phyloP scores from a whole-genome alignment of 2,113 vertebrate species.

The Takifugu bimaculatus region DNA sequence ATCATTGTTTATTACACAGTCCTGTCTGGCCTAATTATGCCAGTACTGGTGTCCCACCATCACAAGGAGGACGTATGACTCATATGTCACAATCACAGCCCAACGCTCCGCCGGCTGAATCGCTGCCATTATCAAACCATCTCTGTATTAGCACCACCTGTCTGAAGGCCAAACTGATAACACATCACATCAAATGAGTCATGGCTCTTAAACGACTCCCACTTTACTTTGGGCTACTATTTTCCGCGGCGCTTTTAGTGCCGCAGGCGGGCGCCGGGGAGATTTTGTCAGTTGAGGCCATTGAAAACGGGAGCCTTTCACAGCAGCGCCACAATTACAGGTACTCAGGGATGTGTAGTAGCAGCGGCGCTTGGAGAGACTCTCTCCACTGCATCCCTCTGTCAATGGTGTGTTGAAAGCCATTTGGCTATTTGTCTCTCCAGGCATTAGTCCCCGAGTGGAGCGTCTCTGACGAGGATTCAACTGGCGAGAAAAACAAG shows the following conservation, averaged over 20 bases:
- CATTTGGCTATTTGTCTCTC: constrained; percentile 87
- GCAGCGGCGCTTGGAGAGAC: constrained; percentile 80
- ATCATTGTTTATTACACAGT: constrained; percentile 4
- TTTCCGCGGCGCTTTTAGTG: constrained; percentile 61
- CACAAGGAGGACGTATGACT: constrained; percentile 5
- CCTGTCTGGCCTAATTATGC: constrained; percentile 2
- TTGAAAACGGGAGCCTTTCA: constrained; percentile 88
- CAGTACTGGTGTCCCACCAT: not conserved
- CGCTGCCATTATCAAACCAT: constrained; percentile 14
- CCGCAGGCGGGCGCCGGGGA: constrained; percentile 56
- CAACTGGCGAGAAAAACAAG: constrained; percentile 75
- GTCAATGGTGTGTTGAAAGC: constrained; percentile 91
- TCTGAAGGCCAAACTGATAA: constrained; percentile 26
- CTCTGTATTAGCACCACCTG: constrained; percentile 16
- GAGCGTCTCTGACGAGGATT: constrained; percentile 87
- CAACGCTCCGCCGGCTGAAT: not conserved
- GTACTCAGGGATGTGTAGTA: constrained; percentile 90
- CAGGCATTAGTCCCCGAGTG: constrained; percentile 86
- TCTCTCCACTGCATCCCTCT: constrained; percentile 70
- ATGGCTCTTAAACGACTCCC: constrained; percentile 33
- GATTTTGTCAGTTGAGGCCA: constrained; percentile 85
- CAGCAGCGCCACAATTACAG: constrained; percentile 88
- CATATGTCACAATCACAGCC: not conserved
- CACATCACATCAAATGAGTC: constrained; percentile 35
- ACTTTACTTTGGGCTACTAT: constrained; percentile 52